Evolutionary conservation across 2,888 invertebrate genomes (phyloP).

Genomic region (Carterocephalus palaemon): DNA sequence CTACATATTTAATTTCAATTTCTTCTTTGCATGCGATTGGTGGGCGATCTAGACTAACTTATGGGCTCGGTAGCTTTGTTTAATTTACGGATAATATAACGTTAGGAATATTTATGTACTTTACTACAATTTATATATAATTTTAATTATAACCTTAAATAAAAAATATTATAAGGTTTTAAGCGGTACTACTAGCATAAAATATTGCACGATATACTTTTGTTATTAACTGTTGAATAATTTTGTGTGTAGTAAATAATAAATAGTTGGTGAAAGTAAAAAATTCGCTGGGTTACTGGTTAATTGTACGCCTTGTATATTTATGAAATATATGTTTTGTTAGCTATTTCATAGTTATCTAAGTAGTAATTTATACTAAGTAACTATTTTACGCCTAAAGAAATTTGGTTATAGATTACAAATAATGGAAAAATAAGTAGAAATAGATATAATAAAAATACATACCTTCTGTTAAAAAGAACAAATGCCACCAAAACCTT

Average conservation of each 20-base stretch:
- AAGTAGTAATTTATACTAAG: too few species aligned
- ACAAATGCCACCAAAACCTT: too few species aligned
- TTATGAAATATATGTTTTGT: too few species aligned
- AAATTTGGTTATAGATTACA: too few species aligned
- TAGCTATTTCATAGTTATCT: too few species aligned
- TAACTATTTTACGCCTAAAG: too few species aligned
- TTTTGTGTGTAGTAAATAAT: too few species aligned
- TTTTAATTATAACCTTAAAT: background rate
- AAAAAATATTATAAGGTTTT: background rate
- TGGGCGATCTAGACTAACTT: conserved; percentile 30
- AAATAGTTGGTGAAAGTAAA: too few species aligned
- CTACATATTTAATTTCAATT: conserved; percentile 17
- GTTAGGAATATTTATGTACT: background rate
- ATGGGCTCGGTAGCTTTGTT: conserved; percentile 27
- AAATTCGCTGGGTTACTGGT: too few species aligned
- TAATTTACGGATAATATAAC: conserved; percentile 13
- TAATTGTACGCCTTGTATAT: too few species aligned
- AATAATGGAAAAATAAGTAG: background rate
- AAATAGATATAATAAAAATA: background rate
- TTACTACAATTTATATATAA: background rate
- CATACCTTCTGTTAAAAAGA: too few species aligned
- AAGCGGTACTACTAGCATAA: background rate
- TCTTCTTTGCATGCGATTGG: conserved; percentile 27
- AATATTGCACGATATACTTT: conserved; percentile 11
- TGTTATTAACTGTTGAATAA: too few species aligned